Conservation (phyloP, 2,113 vertebrate species). For the Ranitomeya variabilis region DNA sequence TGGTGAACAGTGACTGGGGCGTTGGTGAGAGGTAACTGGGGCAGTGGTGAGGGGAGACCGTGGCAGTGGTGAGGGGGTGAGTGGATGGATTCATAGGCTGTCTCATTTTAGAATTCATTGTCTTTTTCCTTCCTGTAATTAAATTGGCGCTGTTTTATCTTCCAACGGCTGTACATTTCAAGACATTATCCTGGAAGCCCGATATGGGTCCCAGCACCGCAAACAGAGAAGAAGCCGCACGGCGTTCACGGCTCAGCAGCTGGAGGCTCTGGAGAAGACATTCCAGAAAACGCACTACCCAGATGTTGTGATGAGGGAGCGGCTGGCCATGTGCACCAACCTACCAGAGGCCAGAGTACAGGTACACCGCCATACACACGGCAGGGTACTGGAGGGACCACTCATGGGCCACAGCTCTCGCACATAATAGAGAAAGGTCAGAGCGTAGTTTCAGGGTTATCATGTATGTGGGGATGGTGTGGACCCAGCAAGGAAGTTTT, state of each 20-base stretch:
- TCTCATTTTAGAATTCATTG: no score
- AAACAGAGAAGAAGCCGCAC: slow-evolving; percentile 97
- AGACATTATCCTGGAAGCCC: slow-evolving; percentile 99
- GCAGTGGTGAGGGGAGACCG: no score
- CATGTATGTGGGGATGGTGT: no score
- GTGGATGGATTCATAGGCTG: no score
- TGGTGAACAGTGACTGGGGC: no score
- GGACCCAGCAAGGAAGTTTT: no score
- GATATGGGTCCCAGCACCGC: slow-evolving; percentile 97
- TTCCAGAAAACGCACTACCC: slow-evolving; percentile 99
- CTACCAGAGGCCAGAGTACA: slow-evolving; percentile 96
- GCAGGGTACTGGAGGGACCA: not conserved
- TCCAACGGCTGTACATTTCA: slow-evolving; percentile 98
- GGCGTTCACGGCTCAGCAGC: slow-evolving; percentile 95
- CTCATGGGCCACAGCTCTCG: not conserved
- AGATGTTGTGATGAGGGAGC: slow-evolving; percentile 97
- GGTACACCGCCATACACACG: slow-evolving; percentile 70
- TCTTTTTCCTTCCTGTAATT: slow-evolving; percentile 79
- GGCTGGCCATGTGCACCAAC: slow-evolving; percentile 99
- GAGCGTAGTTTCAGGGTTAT: no score
- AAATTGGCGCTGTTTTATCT: slow-evolving; percentile 87
- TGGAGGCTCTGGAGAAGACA: slow-evolving; percentile 97
- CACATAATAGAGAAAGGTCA: not conserved
- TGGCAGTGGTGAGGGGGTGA: no score
- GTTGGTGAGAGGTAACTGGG: no score